phyloP scores from a whole-genome alignment of 2,888 invertebrate species.

The Watsonalla cultraria region DNA sequence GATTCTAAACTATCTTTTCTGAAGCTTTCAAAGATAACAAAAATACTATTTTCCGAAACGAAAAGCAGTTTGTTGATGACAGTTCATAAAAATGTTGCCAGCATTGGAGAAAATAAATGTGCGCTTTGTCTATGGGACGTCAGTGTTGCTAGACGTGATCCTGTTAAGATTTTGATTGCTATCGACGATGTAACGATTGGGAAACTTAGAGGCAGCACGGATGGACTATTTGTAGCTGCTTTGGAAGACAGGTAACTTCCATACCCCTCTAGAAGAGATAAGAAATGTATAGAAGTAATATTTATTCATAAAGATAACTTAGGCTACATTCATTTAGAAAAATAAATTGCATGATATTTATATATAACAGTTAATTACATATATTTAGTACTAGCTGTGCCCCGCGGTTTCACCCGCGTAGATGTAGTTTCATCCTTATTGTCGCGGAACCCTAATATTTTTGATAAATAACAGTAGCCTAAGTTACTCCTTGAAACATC shows the following conservation, averaged over 20 bases:
- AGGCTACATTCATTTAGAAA: too few species aligned
- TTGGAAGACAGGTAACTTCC: conserved; percentile 66
- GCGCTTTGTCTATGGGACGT: conserved; percentile 62
- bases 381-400: too few species aligned
- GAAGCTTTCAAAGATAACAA: conserved; percentile 40
- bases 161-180: conserved; percentile 52
- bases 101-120: conserved; percentile 29
- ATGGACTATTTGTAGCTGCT: conserved; percentile 60
- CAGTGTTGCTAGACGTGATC: conserved; percentile 47
- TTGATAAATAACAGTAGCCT: too few species aligned
- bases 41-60: conserved; percentile 46
- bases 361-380: too few species aligned
- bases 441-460: too few species aligned
- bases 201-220: conserved; percentile 44
- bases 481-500: too few species aligned
- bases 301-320: too few species aligned
- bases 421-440: too few species aligned
- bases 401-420: too few species aligned
- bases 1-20: conserved; percentile 33
- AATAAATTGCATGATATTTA: neutral
- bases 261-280: too few species aligned
- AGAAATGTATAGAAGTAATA: too few species aligned
- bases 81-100: conserved; percentile 39
- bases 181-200: conserved; percentile 54
- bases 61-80: conserved; percentile 55